Conservation (phyloP, 1,140 invertebrate genomes). For the Brachionus calyciflorus region DNA sequence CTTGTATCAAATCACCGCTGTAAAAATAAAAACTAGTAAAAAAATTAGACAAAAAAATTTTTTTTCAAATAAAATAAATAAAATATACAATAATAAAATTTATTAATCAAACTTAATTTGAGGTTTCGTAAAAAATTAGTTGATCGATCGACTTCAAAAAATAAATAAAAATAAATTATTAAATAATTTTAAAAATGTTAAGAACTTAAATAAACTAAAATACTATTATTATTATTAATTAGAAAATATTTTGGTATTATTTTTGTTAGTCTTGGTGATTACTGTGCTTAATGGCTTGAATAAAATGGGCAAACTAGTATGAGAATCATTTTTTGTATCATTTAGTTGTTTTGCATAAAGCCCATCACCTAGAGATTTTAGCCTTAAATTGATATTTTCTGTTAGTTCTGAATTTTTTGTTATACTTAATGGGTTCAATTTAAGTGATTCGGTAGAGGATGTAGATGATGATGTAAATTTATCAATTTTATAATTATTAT, state of each 20-base stretch:
- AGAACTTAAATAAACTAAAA: neutral
- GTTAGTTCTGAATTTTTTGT: neutral
- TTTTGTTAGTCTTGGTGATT: neutral
- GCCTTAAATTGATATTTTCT: slow-evolving; percentile 8
- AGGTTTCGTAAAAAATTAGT: no score
- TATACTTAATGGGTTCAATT: neutral
- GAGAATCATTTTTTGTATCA: neutral
- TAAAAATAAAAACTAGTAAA: no score
- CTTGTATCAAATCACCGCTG: no score
- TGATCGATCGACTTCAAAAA: no score
- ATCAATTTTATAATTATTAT: no score
- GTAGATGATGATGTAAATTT: no score
- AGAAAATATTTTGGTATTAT: neutral
- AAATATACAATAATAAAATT: no score
- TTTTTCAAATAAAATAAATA: no score
- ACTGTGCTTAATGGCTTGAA: slow-evolving; percentile 1
- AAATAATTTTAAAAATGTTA: no score
- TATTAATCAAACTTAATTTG: no score
- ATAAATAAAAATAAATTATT: no score
- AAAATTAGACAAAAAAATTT: no score
- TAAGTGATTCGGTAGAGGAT: slow-evolving; percentile 2
- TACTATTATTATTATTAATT: neutral
- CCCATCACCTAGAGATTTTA: slow-evolving; percentile 5
- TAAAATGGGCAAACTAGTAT: neutral
- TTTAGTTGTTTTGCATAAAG: neutral